Conservation (phyloP, 2,113 vertebrate species). For the Gorsachius goisagi region DNA sequence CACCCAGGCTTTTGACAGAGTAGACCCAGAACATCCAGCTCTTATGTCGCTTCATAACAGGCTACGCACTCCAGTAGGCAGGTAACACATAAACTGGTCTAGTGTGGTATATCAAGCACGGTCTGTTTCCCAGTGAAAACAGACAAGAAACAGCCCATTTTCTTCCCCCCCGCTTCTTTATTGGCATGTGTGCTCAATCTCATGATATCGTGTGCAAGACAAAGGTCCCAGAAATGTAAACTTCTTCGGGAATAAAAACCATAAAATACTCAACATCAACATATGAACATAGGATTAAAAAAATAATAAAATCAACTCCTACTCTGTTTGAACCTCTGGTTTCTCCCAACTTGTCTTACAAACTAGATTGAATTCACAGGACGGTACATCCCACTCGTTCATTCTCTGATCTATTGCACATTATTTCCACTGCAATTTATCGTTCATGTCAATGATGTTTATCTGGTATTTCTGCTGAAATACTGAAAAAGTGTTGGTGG, state of each 20-base stretch:
- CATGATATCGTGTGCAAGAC: neutral
- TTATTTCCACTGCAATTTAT: neutral
- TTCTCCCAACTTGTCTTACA: neutral
- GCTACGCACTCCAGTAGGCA: neutral
- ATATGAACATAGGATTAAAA: neutral
- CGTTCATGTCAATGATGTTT: neutral
- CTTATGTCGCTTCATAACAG: neutral
- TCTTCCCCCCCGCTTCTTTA: neutral
- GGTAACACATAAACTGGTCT: neutral
- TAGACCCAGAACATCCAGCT: neutral
- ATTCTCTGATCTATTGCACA: neutral
- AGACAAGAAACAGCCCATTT: neutral
- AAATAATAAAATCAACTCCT: neutral
- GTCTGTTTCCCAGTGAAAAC: neutral
- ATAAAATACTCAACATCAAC: neutral
- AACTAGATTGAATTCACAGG: neutral
- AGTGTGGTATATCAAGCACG: rapidly evolving
- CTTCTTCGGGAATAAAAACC: neutral
- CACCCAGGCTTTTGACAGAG: neutral
- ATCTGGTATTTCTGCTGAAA: neutral
- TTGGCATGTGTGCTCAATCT: neutral
- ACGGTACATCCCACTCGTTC: neutral
- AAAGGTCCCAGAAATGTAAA: neutral
- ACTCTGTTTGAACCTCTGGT: neutral
- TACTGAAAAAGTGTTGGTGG: neutral